Conservation (phyloP, 2,113 vertebrate species). For the Cromileptes altivelis region DNA sequence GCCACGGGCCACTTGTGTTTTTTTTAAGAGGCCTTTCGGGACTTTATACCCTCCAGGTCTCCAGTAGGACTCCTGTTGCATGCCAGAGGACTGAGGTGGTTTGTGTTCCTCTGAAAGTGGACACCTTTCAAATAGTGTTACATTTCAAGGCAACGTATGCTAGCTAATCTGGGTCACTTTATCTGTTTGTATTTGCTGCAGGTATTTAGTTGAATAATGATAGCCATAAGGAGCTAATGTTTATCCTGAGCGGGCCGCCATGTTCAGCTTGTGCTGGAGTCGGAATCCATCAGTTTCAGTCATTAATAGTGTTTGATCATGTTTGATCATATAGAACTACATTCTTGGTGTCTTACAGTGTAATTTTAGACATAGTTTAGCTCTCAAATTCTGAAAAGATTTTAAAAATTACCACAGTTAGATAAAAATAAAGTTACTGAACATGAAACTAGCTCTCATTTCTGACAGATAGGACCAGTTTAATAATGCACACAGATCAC, state of each 20-base stretch:
- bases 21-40: slow-evolving; percentile 49
- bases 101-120: slow-evolving; percentile 82
- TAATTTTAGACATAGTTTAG: neutral
- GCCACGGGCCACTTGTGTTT: slow-evolving; percentile 48
- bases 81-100: slow-evolving; percentile 72
- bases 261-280: slow-evolving; percentile 23
- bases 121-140: slow-evolving; percentile 82
- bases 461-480: neutral
- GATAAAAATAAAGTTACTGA: neutral
- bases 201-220: slow-evolving; percentile 62
- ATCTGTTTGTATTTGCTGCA: slow-evolving; percentile 75
- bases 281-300: neutral
- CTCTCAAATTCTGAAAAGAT: too few species aligned
- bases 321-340: neutral
- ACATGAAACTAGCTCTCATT: neutral
- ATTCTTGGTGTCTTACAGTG: neutral
- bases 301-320: neutral
- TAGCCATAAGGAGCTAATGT: slow-evolving; percentile 19
- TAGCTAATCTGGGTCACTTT: slow-evolving; percentile 80
- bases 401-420: neutral
- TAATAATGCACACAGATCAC: neutral
- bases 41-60: slow-evolving; percentile 64
- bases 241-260: slow-evolving; percentile 14
- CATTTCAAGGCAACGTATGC: slow-evolving; percentile 77
- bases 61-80: slow-evolving; percentile 75